Conservation (phyloP, 2,113 vertebrate genomes). For the Rallus limicola region DNA sequence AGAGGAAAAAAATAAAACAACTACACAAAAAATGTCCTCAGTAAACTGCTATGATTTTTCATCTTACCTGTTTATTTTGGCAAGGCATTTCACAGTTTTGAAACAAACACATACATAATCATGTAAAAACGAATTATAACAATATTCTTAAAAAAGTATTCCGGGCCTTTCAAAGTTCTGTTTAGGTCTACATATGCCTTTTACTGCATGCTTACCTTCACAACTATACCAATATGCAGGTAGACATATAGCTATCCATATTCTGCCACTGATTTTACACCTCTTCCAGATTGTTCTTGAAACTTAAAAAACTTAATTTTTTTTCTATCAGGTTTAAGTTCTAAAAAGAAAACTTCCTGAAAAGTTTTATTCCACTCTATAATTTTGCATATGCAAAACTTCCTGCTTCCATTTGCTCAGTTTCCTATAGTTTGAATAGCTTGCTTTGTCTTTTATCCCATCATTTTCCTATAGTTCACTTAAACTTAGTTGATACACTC, state of each 20-base stretch:
- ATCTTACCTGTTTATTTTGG: slow-evolving; percentile 29
- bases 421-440: neutral
- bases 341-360: neutral
- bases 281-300: neutral
- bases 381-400: neutral
- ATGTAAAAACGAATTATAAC: neutral
- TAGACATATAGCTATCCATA: neutral
- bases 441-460: neutral
- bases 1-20: neutral
- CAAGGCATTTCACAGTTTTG: neutral
- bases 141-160: neutral
- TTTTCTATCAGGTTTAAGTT: neutral
- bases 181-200: neutral
- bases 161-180: neutral
- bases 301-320: neutral
- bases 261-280: neutral
- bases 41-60: slow-evolving; percentile 3
- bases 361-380: neutral
- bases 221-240: neutral
- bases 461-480: neutral
- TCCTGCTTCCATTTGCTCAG: neutral
- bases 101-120: neutral
- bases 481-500: neutral
- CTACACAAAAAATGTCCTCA: neutral
- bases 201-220: neutral